Conservation (phyloP, 2,888 invertebrate species). For the Himalopsyche tibetana region DNA sequence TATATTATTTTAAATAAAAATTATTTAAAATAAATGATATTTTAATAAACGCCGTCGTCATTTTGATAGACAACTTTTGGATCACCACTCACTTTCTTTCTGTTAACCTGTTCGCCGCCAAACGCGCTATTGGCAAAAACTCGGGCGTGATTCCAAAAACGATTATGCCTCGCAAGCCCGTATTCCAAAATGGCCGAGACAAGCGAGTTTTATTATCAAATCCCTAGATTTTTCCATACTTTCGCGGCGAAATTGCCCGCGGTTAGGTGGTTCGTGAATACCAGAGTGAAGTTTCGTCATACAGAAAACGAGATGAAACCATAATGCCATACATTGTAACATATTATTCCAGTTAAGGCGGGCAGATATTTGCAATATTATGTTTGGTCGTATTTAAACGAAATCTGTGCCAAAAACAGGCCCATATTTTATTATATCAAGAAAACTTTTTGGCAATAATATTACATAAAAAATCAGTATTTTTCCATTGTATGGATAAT, state of each 20-base stretch:
- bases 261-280: slow-evolving; percentile 56
- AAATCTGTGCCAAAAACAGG: slow-evolving; percentile 13
- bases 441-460: slow-evolving; percentile 1
- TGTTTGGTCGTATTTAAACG: slow-evolving; percentile 18
- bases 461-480: too few relatives aligned
- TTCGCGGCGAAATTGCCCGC: slow-evolving; percentile 43
- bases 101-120: not conserved
- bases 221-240: slow-evolving; percentile 18
- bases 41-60: too few relatives aligned
- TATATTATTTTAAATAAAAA: too few relatives aligned
- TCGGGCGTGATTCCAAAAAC: slow-evolving; percentile 60
- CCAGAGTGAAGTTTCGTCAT: slow-evolving; percentile 53
- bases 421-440: slow-evolving; percentile 8
- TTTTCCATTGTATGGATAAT: too few relatives aligned
- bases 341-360: slow-evolving; percentile 7
- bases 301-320: slow-evolving; percentile 51
- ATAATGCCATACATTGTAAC: slow-evolving; percentile 13
- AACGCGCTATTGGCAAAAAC: slow-evolving; percentile 58
- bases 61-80: too few relatives aligned
- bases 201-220: slow-evolving; percentile 6
- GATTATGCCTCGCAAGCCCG: slow-evolving; percentile 56
- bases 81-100: slow-evolving; percentile 2
- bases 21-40: too few relatives aligned
- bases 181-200: slow-evolving; percentile 47
- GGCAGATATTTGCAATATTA: not conserved